These are phyloP conservation scores for Muscina levida DNA, from an alignment of 2,888 invertebrate genomes.

Conservation along the genomic window DNA sequence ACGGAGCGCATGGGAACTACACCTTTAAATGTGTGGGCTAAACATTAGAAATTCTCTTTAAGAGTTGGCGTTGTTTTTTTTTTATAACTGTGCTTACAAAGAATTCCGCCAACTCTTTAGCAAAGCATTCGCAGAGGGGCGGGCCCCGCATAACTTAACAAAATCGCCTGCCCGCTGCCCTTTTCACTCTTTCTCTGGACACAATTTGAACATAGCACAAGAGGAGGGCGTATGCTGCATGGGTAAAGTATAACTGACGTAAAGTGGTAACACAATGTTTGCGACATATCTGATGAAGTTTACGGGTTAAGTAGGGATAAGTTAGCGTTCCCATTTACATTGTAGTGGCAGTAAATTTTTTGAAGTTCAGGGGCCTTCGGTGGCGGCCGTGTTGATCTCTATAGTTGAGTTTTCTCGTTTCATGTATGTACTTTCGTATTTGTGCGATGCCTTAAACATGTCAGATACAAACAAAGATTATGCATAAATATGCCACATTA, in stretches of 20 bases:
- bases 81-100: neutral
- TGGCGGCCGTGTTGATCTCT: conserved; percentile 5
- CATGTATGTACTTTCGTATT: neutral
- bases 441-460: conserved; percentile 59
- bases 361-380: conserved; percentile 59
- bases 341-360: conserved; percentile 54
- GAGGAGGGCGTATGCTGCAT: conserved; percentile 1
- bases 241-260: conserved; percentile 24
- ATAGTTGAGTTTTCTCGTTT: conserved; percentile 37
- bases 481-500: conserved; percentile 54
- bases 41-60: neutral
- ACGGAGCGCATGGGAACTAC: conserved; percentile 19
- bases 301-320: conserved; percentile 10
- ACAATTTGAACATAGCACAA: neutral
- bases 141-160: conserved; percentile 18
- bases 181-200: neutral
- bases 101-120: conserved; percentile 26
- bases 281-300: conserved; percentile 36
- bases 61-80: conserved; percentile 3
- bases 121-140: neutral
- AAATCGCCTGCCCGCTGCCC: neutral
- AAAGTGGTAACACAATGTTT: conserved; percentile 48
- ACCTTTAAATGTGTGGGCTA: conserved; percentile 23
- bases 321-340: conserved; percentile 24
- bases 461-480: conserved; percentile 59